phyloP scores from a whole-genome alignment of 2,888 invertebrate genomes.

The Choreutis nemorana region DNA sequence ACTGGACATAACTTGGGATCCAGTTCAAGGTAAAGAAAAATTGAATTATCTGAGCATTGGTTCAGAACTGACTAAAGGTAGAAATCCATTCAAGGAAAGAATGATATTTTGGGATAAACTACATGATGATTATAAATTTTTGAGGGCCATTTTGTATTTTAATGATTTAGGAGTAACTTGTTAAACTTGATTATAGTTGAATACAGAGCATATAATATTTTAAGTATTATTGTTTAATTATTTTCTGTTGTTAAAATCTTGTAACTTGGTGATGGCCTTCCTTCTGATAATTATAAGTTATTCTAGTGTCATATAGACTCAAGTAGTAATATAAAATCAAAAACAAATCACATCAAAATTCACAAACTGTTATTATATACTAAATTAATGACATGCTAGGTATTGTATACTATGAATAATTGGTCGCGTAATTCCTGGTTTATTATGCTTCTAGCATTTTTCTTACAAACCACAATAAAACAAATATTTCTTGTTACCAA shows the following conservation, averaged over 20 bases:
- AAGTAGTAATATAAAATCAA: conserved; percentile 14
- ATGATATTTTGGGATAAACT: conserved; percentile 55
- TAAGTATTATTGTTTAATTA: conserved; percentile 7
- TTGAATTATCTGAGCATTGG: conserved; percentile 50
- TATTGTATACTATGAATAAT: no score
- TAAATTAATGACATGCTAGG: no score
- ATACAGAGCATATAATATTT: conserved; percentile 6
- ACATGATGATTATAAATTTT: conserved; percentile 33
- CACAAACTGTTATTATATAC: no score
- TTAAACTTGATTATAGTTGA: conserved; percentile 17
- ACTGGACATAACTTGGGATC: conserved; percentile 49
- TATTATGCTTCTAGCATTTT: no score
- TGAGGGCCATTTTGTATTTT: conserved; percentile 36
- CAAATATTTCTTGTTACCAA: conserved; percentile 39
- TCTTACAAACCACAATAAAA: no score
- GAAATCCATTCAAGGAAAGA: conserved; percentile 47
- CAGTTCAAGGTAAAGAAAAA: conserved; percentile 35
- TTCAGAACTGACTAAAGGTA: conserved; percentile 45
- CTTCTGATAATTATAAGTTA: conserved; percentile 4
- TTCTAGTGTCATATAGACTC: neutral
- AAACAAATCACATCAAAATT: conserved; percentile 12
- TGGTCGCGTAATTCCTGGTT: no score
- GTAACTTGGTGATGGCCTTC: conserved; percentile 4
- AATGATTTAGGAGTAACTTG: conserved; percentile 38
- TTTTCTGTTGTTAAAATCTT: conserved; percentile 3